These are phyloP conservation scores for Natator depressus DNA, from an alignment of 2,113 vertebrate genomes.

Conservation along the genomic window DNA sequence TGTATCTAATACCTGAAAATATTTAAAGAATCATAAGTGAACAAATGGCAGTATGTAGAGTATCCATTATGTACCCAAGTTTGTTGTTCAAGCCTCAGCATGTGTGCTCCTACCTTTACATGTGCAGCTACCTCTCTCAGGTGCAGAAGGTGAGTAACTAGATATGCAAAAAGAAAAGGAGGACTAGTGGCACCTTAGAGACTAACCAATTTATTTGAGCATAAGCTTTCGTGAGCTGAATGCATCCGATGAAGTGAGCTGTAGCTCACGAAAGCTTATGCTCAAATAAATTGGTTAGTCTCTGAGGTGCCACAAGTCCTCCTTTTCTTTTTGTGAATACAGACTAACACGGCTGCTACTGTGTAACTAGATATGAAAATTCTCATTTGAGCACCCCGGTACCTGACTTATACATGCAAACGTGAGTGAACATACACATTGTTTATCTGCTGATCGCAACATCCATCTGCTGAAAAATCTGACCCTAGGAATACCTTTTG, in stretches of 20 bases:
- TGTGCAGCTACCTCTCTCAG: not conserved
- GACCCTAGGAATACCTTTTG: not conserved
- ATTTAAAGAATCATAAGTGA: not conserved
- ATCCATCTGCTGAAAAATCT: not conserved
- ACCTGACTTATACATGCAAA: not conserved
- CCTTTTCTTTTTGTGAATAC: too few species aligned
- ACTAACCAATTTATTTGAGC: too few species aligned
- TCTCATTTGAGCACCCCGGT: not conserved
- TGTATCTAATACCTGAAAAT: not conserved
- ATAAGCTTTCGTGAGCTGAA: too few species aligned
- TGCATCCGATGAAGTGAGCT: too few species aligned
- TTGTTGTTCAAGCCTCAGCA: not conserved
- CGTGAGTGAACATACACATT: not conserved
- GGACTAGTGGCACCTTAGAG: too few species aligned
- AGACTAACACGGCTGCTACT: too few species aligned
- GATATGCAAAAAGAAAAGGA: not conserved
- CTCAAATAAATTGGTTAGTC: too few species aligned
- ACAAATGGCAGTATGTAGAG: not conserved
- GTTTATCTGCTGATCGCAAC: not conserved
- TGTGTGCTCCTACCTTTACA: not conserved
- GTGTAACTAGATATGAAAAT: not conserved
- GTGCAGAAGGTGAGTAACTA: not conserved
- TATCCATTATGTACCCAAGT: not conserved
- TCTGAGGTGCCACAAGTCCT: too few species aligned
- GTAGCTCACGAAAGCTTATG: too few species aligned